Evolutionary conservation across 2,113 vertebrate genomes (phyloP), one percentile per base, ranked within the genome.

Genomic region (Phrynocephalus versicolor): DNA sequence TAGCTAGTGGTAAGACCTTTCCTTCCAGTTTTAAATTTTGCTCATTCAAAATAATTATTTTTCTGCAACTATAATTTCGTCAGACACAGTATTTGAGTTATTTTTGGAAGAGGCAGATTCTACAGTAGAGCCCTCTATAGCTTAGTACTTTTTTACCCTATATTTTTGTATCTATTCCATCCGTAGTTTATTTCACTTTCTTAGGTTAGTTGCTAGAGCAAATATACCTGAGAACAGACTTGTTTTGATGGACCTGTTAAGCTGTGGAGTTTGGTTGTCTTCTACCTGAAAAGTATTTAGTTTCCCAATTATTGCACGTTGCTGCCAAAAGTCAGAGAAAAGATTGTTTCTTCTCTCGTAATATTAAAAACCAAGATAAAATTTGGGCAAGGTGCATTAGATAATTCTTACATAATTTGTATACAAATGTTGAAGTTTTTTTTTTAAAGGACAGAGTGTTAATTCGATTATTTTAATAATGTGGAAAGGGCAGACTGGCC

Each of bases 401-500:
- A 69, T 60, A 25, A 12, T 58, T 8, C 3, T 2, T 70, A 51
- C 55, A 25, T 51, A 35, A 35, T 14, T 30, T 58, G 16, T 69
- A 37, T 69, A 39, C 35, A 60, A 18, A 78, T 23, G 27, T 51
- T 75, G 45, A 45, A 51, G 73, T 41, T 41, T 57, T 57, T 30
- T 78, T 78, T 78, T 70, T 69, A 13, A 2, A 10, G n/a, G n/a
- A n/a, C n/a, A n/a, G 39, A 45, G 39, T 81, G 39, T 8, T 80
- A 64, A 51, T 62, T 19, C 72, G 62, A 74, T 60, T 83, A 81
- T 86, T 37, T 39, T 72, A 80, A 57, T 55, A 73, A 64, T 33
- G 70, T 80, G 64, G 78, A 86, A 86, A 37, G 78, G 69, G n/a
- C 80, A 25, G 60, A 80, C n/a, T 65, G 70, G 33, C 79, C 78